Base-by-base conservation (phyloP, 92 coral and sea anemone genomes). In the Galaxea fascicularis region DNA sequence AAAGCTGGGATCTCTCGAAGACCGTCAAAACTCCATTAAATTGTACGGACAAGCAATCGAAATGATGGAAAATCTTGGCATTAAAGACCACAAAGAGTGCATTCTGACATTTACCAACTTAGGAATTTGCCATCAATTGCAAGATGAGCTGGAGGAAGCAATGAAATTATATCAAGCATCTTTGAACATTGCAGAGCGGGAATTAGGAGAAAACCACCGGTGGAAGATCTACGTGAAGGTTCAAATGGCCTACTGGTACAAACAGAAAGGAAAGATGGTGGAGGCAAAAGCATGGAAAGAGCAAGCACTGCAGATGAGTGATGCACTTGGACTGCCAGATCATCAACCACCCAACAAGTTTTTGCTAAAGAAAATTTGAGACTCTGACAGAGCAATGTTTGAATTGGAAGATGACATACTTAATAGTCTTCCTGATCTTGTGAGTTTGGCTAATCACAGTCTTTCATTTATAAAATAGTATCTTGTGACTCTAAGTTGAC, bases 261-360 rank as follows among this genome's bases (percentile, higher is more conserved):
- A 49, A 21, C 16, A 47, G 27, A 73, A 49, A 21, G 78, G 62
- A 28, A 73, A 51, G 18, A 10, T 53, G 39, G 64, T 10, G n/a
- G 45, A 73, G 24, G 78, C 78, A 22, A 24, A 49, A 24, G 24
- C 4, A 29, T 73, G 17, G 46, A 73, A 73, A 28, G 22, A 49
- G 4, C 18, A 73, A 63, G 78, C 78, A 49, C 14, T 73, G 78
- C n/a, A 25, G 24, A 73, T 73, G 63, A 73, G 78, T 49, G 13
- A 16, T 27, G 15, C 35, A 12, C 78, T 73, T 18, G 24, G 5
- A 26, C 63, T 73, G 21, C 63, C 78, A 73, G 78, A 49, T 10
- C 8, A 51, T 27, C 78, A 73, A 28, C 78, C 78, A 26, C 78
- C 78, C 12, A 73, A 73, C 78, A 73, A 73, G 45, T 73, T 73